Evolutionary conservation across 1,140 invertebrate genomes (phyloP).

Genomic region (Melipona quadrifasciata): DNA sequence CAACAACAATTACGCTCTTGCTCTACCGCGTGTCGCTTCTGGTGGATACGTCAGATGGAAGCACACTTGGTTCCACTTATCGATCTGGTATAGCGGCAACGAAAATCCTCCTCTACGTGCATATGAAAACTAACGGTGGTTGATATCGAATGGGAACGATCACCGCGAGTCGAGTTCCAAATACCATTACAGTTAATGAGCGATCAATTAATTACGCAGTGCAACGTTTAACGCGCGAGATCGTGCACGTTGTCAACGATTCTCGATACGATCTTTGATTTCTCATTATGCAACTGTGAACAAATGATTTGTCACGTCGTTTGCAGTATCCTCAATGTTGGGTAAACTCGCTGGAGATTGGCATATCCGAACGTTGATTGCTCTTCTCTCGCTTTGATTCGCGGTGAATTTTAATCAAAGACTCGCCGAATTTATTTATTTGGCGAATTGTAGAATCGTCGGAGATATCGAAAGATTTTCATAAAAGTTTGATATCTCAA

Average conservation of each 20-base stretch:
- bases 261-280: not conserved
- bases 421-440: not conserved
- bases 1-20: not conserved
- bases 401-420: not conserved
- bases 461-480: not conserved
- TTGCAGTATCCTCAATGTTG: not conserved
- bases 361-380: not conserved
- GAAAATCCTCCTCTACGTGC: slow-evolving; percentile 4
- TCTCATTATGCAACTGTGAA: not conserved
- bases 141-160: not conserved
- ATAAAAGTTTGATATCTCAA: too few relatives aligned
- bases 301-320: not conserved
- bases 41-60: slow-evolving; percentile 33
- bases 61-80: slow-evolving; percentile 38
- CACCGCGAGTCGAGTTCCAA: not conserved
- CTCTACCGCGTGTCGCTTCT: not conserved
- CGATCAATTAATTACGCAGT: not conserved
- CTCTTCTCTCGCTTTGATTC: not conserved
- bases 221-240: not conserved
- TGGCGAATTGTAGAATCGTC: not conserved
- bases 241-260: not conserved
- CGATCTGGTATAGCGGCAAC: slow-evolving; percentile 19
- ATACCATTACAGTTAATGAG: not conserved
- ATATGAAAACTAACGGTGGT: not conserved
- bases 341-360: not conserved